Conservation (phyloP, 2,113 vertebrate genomes). For the Anser brachyrhynchus region DNA sequence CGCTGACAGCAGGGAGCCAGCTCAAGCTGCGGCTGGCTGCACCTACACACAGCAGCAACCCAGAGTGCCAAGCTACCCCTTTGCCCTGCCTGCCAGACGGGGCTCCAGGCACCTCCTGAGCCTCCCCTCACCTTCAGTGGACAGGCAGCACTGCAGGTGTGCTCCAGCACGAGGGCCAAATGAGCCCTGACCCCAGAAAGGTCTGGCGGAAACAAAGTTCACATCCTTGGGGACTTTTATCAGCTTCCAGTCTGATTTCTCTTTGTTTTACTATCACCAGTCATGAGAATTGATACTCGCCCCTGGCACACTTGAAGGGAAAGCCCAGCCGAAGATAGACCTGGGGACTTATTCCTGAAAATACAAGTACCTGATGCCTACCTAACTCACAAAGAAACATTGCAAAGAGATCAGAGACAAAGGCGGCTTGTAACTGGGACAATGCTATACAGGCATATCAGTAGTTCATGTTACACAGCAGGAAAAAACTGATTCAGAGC, state of each 20-base stretch:
- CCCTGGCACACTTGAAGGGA: background rate
- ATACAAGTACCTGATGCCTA: background rate
- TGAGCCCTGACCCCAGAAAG: background rate
- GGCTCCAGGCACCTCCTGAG: background rate
- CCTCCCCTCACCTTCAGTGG: fast-evolving
- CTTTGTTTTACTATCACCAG: background rate
- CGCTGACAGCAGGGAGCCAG: background rate
- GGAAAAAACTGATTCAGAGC: background rate
- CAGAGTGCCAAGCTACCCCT: background rate
- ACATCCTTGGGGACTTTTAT: background rate
- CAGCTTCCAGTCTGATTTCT: background rate
- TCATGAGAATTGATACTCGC: background rate
- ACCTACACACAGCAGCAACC: background rate
- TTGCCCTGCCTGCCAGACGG: background rate
- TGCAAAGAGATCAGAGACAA: background rate
- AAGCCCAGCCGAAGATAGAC: background rate
- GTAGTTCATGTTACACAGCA: background rate
- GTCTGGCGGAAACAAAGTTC: background rate
- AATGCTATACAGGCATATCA: background rate
- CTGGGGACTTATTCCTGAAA: background rate
- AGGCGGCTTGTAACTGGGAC: background rate
- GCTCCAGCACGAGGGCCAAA: background rate
- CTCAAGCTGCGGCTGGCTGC: background rate
- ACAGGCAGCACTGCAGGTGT: background rate
- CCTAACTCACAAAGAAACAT: background rate